Conservation (phyloP, 37 sponge, comb jelly and placozoan species). For the Ianthella basta region DNA sequence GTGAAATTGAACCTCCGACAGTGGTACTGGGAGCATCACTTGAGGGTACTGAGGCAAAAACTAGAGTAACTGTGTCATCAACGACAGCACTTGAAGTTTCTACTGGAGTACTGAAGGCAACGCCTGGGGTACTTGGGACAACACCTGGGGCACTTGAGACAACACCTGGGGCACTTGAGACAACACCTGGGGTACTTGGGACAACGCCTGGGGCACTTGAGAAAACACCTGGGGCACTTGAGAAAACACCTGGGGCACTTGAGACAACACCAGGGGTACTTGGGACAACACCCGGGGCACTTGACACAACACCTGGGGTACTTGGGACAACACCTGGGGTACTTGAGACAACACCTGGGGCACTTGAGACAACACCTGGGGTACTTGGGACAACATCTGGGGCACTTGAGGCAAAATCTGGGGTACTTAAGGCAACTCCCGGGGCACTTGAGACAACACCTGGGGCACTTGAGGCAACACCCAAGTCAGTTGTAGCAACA, state of each 20-base stretch:
- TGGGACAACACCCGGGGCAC: neutral
- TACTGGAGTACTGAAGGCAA: neutral
- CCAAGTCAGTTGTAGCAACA: neutral
- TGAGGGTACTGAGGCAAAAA: no score
- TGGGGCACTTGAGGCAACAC: neutral
- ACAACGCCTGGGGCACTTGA: neutral
- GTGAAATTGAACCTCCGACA: no score
- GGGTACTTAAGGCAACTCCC: neutral
- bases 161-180: neutral
- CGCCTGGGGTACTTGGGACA: neutral
- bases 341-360: neutral
- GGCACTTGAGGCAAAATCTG: neutral
- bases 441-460: neutral
- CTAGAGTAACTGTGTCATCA: no score
- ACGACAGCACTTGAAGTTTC: neutral
- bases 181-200: neutral
- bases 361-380: neutral
- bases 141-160: neutral
- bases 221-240: neutral
- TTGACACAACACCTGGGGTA: neutral
- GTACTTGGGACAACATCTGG: neutral
- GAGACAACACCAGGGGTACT: neutral
- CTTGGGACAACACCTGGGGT: neutral
- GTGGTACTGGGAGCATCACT: no score
- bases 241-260: neutral